Evolutionary conservation across 2,888 invertebrate species (phyloP).

Genomic region (Nyleta sp.): DNA sequence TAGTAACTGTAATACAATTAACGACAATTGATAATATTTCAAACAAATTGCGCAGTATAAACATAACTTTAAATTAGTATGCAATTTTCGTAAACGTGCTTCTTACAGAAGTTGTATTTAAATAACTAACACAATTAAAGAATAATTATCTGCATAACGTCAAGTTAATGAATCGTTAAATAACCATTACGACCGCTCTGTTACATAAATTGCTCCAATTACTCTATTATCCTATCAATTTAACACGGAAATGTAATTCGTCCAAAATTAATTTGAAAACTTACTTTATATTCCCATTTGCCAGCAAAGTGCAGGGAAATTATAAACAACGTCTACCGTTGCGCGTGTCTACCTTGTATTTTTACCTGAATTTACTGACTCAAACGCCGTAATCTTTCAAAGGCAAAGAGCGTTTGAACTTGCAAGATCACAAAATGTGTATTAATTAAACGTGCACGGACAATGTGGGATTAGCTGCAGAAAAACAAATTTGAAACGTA

Average conservation of each 20-base stretch:
- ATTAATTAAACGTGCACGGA: slow-evolving; percentile 6
- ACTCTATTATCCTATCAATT: slow-evolving; percentile 4
- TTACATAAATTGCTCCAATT: not conserved
- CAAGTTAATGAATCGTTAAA: not conserved
- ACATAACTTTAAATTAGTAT: too few relatives aligned
- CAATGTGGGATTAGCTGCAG: not conserved
- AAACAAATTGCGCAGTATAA: too few relatives aligned
- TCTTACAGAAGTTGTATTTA: too few relatives aligned
- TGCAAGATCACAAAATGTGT: slow-evolving; percentile 5
- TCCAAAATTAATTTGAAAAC: not conserved
- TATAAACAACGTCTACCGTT: slow-evolving; percentile 1
- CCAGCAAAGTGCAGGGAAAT: too few relatives aligned
- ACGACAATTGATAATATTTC: too few relatives aligned
- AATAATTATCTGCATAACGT: not conserved
- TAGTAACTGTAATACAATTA: too few relatives aligned
- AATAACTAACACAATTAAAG: not conserved
- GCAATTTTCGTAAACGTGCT: too few relatives aligned
- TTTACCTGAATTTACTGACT: not conserved
- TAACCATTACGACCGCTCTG: too few relatives aligned
- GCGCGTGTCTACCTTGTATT: not conserved
- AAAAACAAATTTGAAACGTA: slow-evolving; percentile 18
- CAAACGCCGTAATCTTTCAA: not conserved
- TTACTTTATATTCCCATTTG: not conserved
- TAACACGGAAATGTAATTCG: not conserved
- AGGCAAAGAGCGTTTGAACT: not conserved